phyloP scores from a whole-genome alignment of 2,888 invertebrate genomes.

The Oegoconia quadripuncta region DNA sequence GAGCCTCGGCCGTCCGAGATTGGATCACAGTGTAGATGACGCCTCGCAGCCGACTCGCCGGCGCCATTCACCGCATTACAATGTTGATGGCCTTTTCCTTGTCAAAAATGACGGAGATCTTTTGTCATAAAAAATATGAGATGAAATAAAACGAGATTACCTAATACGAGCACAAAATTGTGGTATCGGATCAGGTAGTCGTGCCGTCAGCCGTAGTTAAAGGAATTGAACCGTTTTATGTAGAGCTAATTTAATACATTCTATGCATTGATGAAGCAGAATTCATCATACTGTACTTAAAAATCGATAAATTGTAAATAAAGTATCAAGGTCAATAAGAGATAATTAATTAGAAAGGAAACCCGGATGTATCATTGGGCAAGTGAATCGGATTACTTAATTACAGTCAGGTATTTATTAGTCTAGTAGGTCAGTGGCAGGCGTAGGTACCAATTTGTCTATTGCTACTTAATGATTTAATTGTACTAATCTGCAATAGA shows the following conservation, averaged over 20 bases:
- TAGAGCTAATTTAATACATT: too few relatives aligned
- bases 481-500: background rate
- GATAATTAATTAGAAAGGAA: conserved; percentile 34
- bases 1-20: conserved; percentile 44
- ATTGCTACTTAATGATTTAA: conserved; percentile 13
- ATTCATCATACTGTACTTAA: background rate
- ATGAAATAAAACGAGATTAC: conserved; percentile 69
- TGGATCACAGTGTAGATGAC: conserved; percentile 69
- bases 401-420: conserved; percentile 26
- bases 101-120: conserved; percentile 79
- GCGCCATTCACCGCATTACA: conserved; percentile 72
- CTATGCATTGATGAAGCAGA: too few relatives aligned
- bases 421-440: conserved; percentile 17
- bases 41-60: conserved; percentile 50
- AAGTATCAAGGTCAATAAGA: background rate
- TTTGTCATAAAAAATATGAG: conserved; percentile 69
- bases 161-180: conserved; percentile 67
- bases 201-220: conserved; percentile 14
- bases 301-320: background rate
- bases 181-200: conserved; percentile 64
- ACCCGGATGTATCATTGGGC: conserved; percentile 45
- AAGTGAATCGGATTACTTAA: conserved; percentile 46
- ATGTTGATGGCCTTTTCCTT: conserved; percentile 77
- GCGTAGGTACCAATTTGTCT: conserved; percentile 18
- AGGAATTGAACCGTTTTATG: too few relatives aligned